Conservation (phyloP, 2,797 vertebrate species). For the Protosalanx chinensis region DNA sequence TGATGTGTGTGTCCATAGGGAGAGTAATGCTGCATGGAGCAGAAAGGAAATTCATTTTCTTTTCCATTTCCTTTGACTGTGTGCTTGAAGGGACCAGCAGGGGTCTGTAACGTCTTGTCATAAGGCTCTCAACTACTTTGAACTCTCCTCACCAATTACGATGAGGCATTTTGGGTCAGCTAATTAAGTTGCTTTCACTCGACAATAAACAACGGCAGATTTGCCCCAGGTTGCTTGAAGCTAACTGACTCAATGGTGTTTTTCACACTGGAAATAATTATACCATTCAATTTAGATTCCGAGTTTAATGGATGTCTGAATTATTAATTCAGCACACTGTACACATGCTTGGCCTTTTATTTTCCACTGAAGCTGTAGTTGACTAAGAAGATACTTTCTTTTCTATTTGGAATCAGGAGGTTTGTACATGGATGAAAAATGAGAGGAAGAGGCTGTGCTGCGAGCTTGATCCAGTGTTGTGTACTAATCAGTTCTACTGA, state of each 20-base stretch:
- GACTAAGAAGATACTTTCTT: too few relatives aligned
- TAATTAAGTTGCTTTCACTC: conserved; percentile 22
- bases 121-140: conserved; percentile 19
- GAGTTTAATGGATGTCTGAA: background rate
- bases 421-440: background rate
- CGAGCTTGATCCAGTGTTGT: background rate
- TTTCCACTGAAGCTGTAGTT: too few relatives aligned
- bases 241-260: too few relatives aligned
- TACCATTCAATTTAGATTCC: background rate
- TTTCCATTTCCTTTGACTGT: conserved; percentile 22
- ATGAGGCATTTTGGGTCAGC: conserved; percentile 25
- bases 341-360: background rate
- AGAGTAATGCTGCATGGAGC: conserved; percentile 19
- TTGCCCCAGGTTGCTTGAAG: too few relatives aligned
- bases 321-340: background rate
- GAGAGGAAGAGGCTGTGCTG: background rate
- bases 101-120: conserved; percentile 26
- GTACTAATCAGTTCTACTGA: background rate
- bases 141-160: background rate
- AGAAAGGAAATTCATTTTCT: conserved; percentile 10
- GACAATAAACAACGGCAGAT: conserved; percentile 17
- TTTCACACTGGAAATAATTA: background rate
- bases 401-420: too few relatives aligned
- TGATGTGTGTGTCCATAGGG: conserved; percentile 26
- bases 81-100: conserved; percentile 38